Evolutionary conservation across 23 tunicate genomes (phyloP).

Genomic region (Trididemnum nubilum): DNA sequence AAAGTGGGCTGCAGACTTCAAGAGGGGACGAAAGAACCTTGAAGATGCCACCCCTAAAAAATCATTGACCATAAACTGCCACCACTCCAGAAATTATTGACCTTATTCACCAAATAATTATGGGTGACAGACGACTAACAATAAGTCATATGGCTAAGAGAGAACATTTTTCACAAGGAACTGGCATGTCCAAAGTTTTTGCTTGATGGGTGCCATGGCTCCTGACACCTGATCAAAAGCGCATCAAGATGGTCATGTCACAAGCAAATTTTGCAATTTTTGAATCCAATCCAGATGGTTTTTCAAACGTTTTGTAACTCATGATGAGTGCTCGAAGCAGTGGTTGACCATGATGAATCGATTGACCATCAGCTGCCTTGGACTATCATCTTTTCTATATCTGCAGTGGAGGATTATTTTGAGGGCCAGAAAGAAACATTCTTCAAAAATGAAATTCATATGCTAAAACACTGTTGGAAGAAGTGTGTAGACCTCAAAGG

Average conservation of each 20-base stretch:
- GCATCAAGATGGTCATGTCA: too few relatives aligned
- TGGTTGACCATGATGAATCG: neutral
- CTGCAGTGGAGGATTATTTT: neutral
- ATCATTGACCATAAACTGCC: neutral
- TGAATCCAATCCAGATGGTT: neutral
- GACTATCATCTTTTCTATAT: neutral
- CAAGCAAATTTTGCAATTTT: neutral
- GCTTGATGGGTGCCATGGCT: neutral
- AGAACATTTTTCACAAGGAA: neutral
- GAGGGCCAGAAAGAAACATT: neutral
- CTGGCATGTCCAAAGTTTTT: neutral
- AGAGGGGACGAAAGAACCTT: too few relatives aligned
- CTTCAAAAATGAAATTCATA: neutral
- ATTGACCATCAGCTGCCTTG: neutral
- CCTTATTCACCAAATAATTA: neutral
- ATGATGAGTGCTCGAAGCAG: neutral
- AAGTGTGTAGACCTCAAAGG: neutral
- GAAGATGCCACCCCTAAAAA: neutral
- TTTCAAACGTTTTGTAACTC: neutral
- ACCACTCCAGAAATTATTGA: neutral
- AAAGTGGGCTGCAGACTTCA: too few relatives aligned
- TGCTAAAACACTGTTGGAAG: neutral
- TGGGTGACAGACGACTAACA: too few relatives aligned
- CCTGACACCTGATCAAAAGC: too few relatives aligned
- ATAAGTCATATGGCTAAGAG: neutral